These are phyloP conservation scores for Trematomus loennbergii DNA, from an alignment of 2,113 vertebrate species.

Conservation along the genomic window DNA sequence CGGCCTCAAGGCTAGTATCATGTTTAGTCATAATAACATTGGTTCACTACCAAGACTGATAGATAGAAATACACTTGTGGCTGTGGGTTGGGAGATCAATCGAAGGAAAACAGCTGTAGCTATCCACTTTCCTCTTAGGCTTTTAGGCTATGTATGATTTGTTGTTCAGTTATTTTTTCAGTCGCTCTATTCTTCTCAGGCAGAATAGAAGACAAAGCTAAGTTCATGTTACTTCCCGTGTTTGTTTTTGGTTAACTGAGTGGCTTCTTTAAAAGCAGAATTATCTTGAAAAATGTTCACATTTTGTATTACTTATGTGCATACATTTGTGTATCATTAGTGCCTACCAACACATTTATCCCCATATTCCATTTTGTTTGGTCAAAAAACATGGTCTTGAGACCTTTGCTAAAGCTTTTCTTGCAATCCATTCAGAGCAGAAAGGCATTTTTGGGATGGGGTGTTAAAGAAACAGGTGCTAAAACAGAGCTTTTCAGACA, in stretches of 20 bases:
- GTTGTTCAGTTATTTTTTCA: not conserved
- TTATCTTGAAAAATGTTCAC: no score
- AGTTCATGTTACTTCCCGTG: not conserved
- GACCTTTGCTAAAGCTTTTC: no score
- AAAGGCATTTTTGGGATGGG: no score
- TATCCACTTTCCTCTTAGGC: constrained; percentile 11
- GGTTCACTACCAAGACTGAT: constrained; percentile 24
- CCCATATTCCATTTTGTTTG: no score
- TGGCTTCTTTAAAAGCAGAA: not conserved
- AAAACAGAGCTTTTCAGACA: no score
- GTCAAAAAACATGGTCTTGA: no score
- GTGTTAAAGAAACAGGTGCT: no score
- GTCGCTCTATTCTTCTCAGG: not conserved
- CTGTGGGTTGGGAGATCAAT: not conserved
- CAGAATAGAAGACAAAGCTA: not conserved
- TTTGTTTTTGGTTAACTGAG: not conserved
- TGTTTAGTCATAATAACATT: constrained; percentile 40
- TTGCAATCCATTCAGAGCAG: no score
- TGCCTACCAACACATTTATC: no score
- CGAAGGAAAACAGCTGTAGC: constrained; percentile 6
- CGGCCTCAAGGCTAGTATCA: constrained; percentile 23
- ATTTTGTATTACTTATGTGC: no score
- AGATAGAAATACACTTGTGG: constrained; percentile 13
- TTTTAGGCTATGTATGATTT: constrained; percentile 15
- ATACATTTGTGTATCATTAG: no score